Evolutionary conservation across 2,888 invertebrate genomes (phyloP), one percentile per base, ranked within the genome.

Genomic region (Sepiola atlantica): DNA sequence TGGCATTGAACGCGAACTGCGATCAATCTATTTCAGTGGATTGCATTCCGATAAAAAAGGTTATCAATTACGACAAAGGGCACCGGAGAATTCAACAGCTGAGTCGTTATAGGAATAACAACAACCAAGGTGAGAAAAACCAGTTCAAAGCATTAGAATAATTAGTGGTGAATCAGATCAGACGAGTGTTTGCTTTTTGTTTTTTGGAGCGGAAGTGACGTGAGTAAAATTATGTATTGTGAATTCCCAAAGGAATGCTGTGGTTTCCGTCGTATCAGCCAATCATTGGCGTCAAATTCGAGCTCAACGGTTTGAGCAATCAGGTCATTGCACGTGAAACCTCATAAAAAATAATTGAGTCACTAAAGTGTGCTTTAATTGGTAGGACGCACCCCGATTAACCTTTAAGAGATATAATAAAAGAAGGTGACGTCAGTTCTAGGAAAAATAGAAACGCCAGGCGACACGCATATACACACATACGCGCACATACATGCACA

Each of bases 281-380:
- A 12, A 77, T 77, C 3, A 8, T 0, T 10, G 77, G 77, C 12
- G 28, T 77, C 77, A 16, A n/a, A 20, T n/a, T 77, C 16, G 77
- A 77, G 10, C n/a, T 14, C 16, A n/a, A 77, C n/a, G 77, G 32
- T 77, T 77, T n/a, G 32, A 77, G 77, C n/a, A n/a, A 77, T 77
- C 16, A 77, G 77, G 77, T 77, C 77, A 77, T 77, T 16, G 77
- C 77, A 77, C n/a, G n/a, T 77, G 77, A 77, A 77, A 77, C 0
- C 14, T n/a, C 77, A n/a, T n/a, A n/a, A 77, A 77, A 77, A 77
- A 77, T 77, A 77, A 77, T 77, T 77, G 77, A 77, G 32, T 77
- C 77, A n/a, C n/a, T 77, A 77, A 77, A 77, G n/a, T n/a, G 77
- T 77, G 77, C n/a, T 77, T 77, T 16, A n/a, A 77, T 77, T 77